Base-by-base conservation (phyloP, 92 coral and sea anemone genomes). In the Porites lobata region DNA sequence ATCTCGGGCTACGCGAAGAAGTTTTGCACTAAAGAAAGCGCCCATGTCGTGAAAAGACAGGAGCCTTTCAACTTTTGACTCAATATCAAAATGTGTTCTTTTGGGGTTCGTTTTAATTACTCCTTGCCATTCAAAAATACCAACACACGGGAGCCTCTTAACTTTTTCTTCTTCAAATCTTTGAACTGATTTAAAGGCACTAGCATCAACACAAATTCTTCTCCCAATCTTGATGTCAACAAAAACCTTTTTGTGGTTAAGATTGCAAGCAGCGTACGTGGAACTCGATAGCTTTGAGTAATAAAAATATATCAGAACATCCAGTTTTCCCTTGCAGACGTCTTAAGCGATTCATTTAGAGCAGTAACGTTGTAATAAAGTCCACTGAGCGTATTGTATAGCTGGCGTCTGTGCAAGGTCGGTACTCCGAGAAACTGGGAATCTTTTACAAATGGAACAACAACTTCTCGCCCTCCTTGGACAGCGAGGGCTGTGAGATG, bases 401-500 rank as follows among this genome's bases (percentile, higher is more conserved):
- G 43, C 43, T 32, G 43, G 43, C 5, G 43, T 32, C 43, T 32
- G 4, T 32, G 43, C 43, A 2, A 32, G 72, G 88, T 92, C n/a
- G 74, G 76, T 14, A 76, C 5, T 50, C 85, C 85, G 19, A 50
- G 2, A 52, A 66, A 80, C 7, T 6, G 51, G 8, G 99, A 96
- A 79, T 94, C 84, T 43, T 93, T 96, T 61, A 96, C 99, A 89
- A 94, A 96, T 85, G 99, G 99, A 22, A 96, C 91, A 4, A 96
- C 99, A 71, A 93, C 87, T 50, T 89, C 70, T 65, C 99, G 94
- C 14, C 84, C 79, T 64, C 94, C 92, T 72, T 91, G 89, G 61
- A 80, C 94, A 47, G 95, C 99, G 64, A 96, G 93, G 0, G 99
- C 93, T n/a, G 98, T 88, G 29, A 96, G 89, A 5, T 91, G 95